Evolutionary conservation across 2,113 vertebrate species (phyloP).

Genomic region (Sebastes fasciatus): DNA sequence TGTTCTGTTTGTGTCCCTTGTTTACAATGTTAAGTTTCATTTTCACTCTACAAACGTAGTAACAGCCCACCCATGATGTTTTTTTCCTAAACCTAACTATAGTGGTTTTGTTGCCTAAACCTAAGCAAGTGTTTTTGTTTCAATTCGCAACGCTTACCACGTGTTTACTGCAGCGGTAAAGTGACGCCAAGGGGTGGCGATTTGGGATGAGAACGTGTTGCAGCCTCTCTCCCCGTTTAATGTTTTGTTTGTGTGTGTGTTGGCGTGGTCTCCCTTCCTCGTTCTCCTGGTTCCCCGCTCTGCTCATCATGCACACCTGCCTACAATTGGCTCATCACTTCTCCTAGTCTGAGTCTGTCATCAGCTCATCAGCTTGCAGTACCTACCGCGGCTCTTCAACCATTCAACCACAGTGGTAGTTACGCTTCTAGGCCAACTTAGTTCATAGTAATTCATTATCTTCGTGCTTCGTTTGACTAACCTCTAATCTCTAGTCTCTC

Average conservation of each 20-base stretch:
- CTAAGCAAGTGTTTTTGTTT: no score
- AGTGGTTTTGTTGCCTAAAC: no score
- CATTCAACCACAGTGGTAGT: not conserved
- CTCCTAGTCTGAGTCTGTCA: not conserved
- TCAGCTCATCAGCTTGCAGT: not conserved
- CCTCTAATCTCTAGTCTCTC: not conserved
- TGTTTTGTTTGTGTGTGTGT: not conserved
- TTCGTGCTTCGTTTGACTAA: not conserved
- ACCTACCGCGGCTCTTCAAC: not conserved
- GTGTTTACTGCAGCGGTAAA: no score
- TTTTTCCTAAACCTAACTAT: no score
- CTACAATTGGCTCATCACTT: not conserved
- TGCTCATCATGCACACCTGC: slow-evolving; percentile 5
- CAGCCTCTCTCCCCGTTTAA: not conserved
- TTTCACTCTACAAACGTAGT: no score
- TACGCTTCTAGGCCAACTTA: not conserved
- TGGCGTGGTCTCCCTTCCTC: no score
- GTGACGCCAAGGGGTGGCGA: no score
- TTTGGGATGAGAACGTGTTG: no score
- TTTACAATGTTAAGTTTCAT: no score
- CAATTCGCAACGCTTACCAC: no score
- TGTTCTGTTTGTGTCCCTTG: no score
- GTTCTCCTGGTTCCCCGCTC: not conserved
- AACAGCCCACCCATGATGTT: no score
- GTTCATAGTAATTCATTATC: not conserved